Base-by-base conservation (phyloP, 2,797 vertebrate genomes). In the Cyprinella venusta region DNA sequence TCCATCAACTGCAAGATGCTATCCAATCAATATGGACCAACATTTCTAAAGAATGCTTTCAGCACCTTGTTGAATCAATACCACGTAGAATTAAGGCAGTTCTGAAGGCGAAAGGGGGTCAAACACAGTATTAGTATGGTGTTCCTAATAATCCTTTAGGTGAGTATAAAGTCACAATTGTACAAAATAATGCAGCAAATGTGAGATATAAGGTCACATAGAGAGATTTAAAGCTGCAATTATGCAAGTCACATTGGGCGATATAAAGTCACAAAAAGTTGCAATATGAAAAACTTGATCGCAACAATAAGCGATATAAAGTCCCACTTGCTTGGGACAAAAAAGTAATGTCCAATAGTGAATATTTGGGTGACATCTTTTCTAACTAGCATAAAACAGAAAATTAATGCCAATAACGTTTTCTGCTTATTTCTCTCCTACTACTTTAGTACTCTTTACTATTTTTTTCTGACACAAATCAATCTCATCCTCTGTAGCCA, bases 351-450 rank as follows among this genome's bases (percentile, higher is more conserved):
- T 56, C 33, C 30, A 65, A 36, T 19, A 38, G 30, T 21, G 8
- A 33, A 36, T 52, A 33, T 72, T 72, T 33, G 16, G 9, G 16
- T 30, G 26, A 52, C 45, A 21, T 19, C 26, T 50, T 72, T 19
- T 16, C 4, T 72, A 52, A 52, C 26, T 30, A 36, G 30, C 48
- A 54, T 74, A 63, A 63, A 30, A 6, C 24, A 7, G 59, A 52
- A 50, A 10, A 30, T 48, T 6, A 19, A 63, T 8, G 1, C 3
- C 42, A 72, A 5, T 9, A 33, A 33, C 3, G 0, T 8, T 52
- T 79, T 26, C 6, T 80, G 65, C 12, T 78, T 59, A 24, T 71
- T 70, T 61, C 54, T 26, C 36, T 42, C 15, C 19, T n/a, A 18
- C 40, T 33, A 45, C 38, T 71, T 45, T 33, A 21, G 26, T 36